Base-by-base conservation (phyloP, 2,888 invertebrate genomes). In the Rotaria macrura region DNA sequence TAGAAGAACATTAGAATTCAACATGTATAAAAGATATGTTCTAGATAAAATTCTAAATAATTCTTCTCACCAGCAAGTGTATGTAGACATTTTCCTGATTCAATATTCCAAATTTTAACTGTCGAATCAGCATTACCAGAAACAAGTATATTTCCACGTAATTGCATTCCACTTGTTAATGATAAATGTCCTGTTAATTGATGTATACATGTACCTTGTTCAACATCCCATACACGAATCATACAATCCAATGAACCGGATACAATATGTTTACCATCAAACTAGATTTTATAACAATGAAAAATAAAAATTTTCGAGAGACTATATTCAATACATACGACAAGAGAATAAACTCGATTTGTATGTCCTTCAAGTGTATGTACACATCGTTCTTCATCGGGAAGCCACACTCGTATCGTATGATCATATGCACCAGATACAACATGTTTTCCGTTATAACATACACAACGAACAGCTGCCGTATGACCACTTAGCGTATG, bases 81-180 rank as follows among this genome's bases (percentile, higher is more conserved):
- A 91, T 97, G 96, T 88, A 98, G 93, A 91, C 99, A 99, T 91
- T 96, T 95, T 52, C 99, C 99, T n/a, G 95, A 96, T 84, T 95
- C 94, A 88, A 99, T 97, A 91, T 99, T 97, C 99, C 99, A 99
- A 52, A 99, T 97, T 92, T 98, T 97, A 87, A 99, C 97, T 0
- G 98, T 98, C 38, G 97, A 97, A 92, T 99, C 99, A 4, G 99
- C 99, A 91, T 99, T 99, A 54, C 98, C 98, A 0, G 97, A 97
- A 34, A 99, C 97, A 79, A 99, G 93, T 88, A 97, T 96, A 90
- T 97, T 96, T 89, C 97, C 96, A 87, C 95, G 93, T 43, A 87
- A 84, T 87, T 91, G 90, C 88, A 91, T 89, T 84, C 97, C 97
- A 0, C 96, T 96, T 2, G 98, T 99, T 34, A 99, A 93, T 34